A percentile compares a stretch with the other conserved stretches of the same genome.
Evolutionary conservation across 2,113 vertebrate genomes (phyloP).

Genomic region (Reinhardtius hippoglossoides): DNA sequence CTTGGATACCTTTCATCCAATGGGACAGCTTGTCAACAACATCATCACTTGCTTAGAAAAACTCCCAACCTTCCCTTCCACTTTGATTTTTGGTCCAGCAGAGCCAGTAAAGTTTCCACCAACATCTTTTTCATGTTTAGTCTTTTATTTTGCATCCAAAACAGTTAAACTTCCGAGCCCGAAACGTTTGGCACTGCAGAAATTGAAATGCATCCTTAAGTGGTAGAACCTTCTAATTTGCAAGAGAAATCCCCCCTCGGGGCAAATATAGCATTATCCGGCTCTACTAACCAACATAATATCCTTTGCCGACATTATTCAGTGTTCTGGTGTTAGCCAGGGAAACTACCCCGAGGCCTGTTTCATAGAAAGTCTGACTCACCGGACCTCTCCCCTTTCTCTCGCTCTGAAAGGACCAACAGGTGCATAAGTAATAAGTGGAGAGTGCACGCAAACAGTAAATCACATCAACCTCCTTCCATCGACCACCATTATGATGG

Average conservation of each 20-base stretch:
- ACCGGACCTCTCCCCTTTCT: background rate
- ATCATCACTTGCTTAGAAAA: constrained; percentile 77
- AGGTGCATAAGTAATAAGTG: constrained; percentile 60
- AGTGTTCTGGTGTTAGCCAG: constrained; percentile 19
- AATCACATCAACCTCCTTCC: constrained; percentile 1
- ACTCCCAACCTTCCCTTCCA: constrained; percentile 39
- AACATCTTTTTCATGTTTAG: constrained; percentile 18
- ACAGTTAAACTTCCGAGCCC: constrained; percentile 8
- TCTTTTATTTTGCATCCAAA: constrained; percentile 47
- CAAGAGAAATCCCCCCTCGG: constrained; percentile 40
- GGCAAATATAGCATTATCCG: constrained; percentile 49
- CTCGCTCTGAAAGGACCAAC: constrained; percentile 41
- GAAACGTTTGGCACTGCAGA: constrained; percentile 22
- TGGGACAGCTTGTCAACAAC: constrained; percentile 71
- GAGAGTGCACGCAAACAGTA: background rate
- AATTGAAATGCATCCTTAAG: constrained; percentile 35
- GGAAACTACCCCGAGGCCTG: constrained; percentile 19
- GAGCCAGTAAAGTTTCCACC: constrained; percentile 35
- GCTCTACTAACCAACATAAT: constrained; percentile 24
- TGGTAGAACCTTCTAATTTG: constrained; percentile 59
- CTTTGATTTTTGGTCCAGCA: constrained; percentile 10
- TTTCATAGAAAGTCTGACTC: constrained; percentile 37
- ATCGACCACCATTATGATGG: background rate
- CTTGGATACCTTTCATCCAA: constrained; percentile 81
- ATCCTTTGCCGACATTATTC: constrained; percentile 42